These are phyloP conservation scores for Acanthochromis polyacanthus DNA, from an alignment of 2,113 vertebrate genomes.

Conservation along the genomic window DNA sequence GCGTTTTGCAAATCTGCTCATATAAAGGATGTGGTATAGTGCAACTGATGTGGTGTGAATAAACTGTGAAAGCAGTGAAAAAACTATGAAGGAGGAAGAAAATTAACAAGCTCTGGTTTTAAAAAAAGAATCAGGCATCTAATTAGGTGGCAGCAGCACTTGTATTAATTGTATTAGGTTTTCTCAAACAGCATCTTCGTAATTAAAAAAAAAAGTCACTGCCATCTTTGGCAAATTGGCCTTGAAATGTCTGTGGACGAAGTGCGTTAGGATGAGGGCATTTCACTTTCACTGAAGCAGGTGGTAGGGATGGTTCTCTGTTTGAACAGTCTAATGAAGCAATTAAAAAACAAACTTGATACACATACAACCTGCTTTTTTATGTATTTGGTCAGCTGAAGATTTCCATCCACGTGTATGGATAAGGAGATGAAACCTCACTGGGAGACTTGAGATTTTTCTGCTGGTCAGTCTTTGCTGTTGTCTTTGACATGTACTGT, in stretches of 20 bases:
- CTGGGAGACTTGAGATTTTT: too few relatives aligned
- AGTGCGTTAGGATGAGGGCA: neutral
- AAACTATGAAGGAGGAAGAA: neutral
- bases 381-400: neutral
- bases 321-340: constrained; percentile 15
- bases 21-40: neutral
- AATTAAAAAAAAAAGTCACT: constrained; percentile 2
- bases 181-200: neutral
- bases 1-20: constrained; percentile 2
- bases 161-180: neutral
- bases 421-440: neutral
- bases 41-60: neutral
- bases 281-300: neutral
- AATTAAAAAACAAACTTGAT: constrained; percentile 2
- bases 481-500: too few relatives aligned
- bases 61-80: neutral
- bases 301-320: neutral
- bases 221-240: neutral
- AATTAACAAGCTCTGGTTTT: neutral
- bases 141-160: neutral
- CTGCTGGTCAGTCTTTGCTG: too few relatives aligned
- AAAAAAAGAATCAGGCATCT: neutral
- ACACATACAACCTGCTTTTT: neutral
- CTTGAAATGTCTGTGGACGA: constrained; percentile 5
- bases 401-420: neutral